phyloP scores from a whole-genome alignment of 2,888 invertebrate genomes.

The Choreutis nemorana region DNA sequence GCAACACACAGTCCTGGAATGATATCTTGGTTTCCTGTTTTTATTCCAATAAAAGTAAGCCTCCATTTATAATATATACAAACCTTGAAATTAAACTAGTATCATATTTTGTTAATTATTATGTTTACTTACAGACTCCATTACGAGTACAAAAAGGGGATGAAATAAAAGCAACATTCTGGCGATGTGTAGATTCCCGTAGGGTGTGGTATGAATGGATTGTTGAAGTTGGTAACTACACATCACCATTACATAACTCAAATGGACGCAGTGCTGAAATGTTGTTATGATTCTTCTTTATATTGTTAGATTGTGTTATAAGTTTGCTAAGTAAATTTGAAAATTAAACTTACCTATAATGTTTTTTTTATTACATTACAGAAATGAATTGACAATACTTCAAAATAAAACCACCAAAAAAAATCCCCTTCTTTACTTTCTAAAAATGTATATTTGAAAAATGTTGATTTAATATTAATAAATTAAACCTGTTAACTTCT shows the following conservation, averaged over 20 bases:
- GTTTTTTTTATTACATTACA: too few relatives aligned
- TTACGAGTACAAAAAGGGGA: slow-evolving; percentile 75
- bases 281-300: slow-evolving; percentile 35
- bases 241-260: slow-evolving; percentile 40
- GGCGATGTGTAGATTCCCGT: slow-evolving; percentile 80
- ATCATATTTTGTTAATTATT: slow-evolving; percentile 8
- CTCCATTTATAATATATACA: not conserved
- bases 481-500: too few relatives aligned
- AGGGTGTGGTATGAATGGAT: slow-evolving; percentile 98
- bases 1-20: slow-evolving; percentile 88
- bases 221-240: slow-evolving; percentile 38
- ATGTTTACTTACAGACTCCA: slow-evolving; percentile 67
- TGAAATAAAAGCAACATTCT: slow-evolving; percentile 81
- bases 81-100: not conserved
- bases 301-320: too few relatives aligned
- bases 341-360: too few relatives aligned
- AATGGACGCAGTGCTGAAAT: slow-evolving; percentile 54
- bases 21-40: slow-evolving; percentile 98
- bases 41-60: slow-evolving; percentile 86
- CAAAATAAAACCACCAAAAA: too few relatives aligned
- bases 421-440: too few relatives aligned
- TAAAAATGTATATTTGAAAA: too few relatives aligned
- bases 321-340: too few relatives aligned
- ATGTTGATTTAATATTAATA: too few relatives aligned
- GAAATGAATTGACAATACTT: too few relatives aligned